Conservation (phyloP, 2,888 invertebrate species). For the Eupithecia inturbata region DNA sequence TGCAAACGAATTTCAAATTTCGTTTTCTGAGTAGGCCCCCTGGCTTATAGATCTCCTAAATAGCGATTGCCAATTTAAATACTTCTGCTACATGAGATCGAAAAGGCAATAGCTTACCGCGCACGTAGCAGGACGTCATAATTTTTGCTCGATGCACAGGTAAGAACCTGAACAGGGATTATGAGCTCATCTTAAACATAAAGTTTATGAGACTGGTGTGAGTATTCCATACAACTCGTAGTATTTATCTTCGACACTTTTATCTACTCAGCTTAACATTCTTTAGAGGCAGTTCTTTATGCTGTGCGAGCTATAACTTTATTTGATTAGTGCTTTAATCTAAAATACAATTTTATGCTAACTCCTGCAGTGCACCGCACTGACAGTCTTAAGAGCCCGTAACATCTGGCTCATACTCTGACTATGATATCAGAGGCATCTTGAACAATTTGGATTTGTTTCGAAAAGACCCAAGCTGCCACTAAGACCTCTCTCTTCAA, state of each 20-base stretch:
- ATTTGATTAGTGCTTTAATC: background rate
- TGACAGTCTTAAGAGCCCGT: background rate
- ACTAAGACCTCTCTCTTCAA: background rate
- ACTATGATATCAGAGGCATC: background rate
- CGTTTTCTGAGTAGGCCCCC: too few relatives aligned
- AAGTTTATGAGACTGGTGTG: conserved; percentile 33
- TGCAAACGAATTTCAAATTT: too few relatives aligned
- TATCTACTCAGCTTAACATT: background rate
- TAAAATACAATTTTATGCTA: background rate
- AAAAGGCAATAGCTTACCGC: too few relatives aligned
- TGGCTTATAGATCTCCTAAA: too few relatives aligned
- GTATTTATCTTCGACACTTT: conserved; percentile 30
- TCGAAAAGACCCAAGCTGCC: background rate
- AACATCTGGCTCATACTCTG: background rate
- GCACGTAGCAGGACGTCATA: background rate
- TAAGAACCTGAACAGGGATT: conserved; percentile 25
- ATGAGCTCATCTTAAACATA: conserved; percentile 26
- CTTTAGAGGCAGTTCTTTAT: background rate
- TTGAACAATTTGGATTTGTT: background rate
- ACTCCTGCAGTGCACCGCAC: background rate
- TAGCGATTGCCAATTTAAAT: too few relatives aligned
- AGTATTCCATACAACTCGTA: conserved; percentile 25
- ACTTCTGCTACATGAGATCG: too few relatives aligned
- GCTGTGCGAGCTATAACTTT: background rate
- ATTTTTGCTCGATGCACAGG: conserved; percentile 22